phyloP scores from a whole-genome alignment of 2,797 vertebrate genomes.

The Sphaeramia orbicularis region DNA sequence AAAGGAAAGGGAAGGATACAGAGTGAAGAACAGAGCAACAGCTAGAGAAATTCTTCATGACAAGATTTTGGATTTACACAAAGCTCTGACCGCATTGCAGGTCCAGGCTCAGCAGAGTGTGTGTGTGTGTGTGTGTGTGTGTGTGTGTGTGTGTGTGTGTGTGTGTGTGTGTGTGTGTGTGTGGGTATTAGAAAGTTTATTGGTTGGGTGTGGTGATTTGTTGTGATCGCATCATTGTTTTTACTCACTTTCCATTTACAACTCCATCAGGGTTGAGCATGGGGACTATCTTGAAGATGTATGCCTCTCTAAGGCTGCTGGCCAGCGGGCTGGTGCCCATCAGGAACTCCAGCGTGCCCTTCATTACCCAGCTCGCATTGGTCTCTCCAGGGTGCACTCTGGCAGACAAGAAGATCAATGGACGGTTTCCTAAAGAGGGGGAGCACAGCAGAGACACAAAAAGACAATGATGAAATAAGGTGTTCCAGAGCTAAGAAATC shows the following conservation, averaged over 20 bases:
- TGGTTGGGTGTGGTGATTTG: background rate
- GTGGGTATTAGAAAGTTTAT: slow-evolving; percentile 36
- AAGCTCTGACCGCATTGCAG: slow-evolving; percentile 44
- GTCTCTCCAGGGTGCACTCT: slow-evolving; percentile 99
- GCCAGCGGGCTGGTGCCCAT: slow-evolving; percentile 92
- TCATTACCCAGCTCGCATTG: slow-evolving; percentile 99
- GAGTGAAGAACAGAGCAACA: slow-evolving; percentile 45
- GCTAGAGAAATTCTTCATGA: slow-evolving; percentile 43
- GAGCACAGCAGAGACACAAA: slow-evolving; percentile 30
- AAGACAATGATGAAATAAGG: slow-evolving; percentile 18
- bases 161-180: slow-evolving; percentile 32
- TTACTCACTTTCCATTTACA: slow-evolving; percentile 96
- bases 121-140: no score
- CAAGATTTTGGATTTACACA: slow-evolving; percentile 28
- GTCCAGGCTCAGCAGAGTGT: slow-evolving; percentile 18
- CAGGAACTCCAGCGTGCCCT: slow-evolving; percentile 97
- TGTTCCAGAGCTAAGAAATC: slow-evolving; percentile 39
- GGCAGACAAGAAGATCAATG: slow-evolving; percentile 94
- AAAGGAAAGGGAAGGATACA: slow-evolving; percentile 31
- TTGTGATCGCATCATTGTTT: background rate
- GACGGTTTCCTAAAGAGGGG: slow-evolving; percentile 90
- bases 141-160: no score
- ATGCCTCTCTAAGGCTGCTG: slow-evolving; percentile 92
- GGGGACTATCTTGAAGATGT: slow-evolving; percentile 98
- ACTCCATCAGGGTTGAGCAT: slow-evolving; percentile 99